Evolutionary conservation across 2,797 vertebrate genomes (phyloP), one percentile per base, ranked within the genome.

Genomic region (Podarcis siculus): DNA sequence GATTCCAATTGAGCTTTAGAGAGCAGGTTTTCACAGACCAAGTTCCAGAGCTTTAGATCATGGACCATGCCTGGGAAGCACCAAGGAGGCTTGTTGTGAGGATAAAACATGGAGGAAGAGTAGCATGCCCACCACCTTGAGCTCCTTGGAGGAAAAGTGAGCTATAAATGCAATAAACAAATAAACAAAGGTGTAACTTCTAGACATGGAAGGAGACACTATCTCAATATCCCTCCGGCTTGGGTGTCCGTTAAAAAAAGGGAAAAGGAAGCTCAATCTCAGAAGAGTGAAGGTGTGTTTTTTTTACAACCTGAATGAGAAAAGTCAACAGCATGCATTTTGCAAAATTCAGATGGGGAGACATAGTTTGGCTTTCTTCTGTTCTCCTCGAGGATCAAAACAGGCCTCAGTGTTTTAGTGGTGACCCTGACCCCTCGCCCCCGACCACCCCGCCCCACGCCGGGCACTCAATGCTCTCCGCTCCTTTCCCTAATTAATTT

Each of bases 401-500:
- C 77, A 75, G 42, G 7, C 58, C 25, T 73, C 30, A 1, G 1
- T 1, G 5, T 77, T 66, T 79, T 30, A 37, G 39, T 35, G 3
- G 30, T 23, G 0, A 45, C n/a, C 35, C 42, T 21, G 21, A 61
- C n/a, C 27, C 27, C n/a, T 7, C 1, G 1, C 9, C 1, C 6
- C 23, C 15, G 1, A 73, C 32, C 72, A 27, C 79, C 2, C 76
- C 6, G 0, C 1, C 4, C 35, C 85, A 37, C 12, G 1, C 25
- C 30, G 17, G 35, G 49, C 77, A 3, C 32, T 45, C 10, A 17
- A 49, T 8, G 9, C 15, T 23, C 71, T 82, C 61, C 25, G 37
- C 79, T 42, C 49, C 80, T 13, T 71, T 66, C 69, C 83, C 83
- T 86, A 88, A 39, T 85, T 81, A 86, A 90, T 82, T 87, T 82